Evolutionary conservation across 2,888 invertebrate genomes (phyloP).

Genomic region (Rhagonycha fulva): DNA sequence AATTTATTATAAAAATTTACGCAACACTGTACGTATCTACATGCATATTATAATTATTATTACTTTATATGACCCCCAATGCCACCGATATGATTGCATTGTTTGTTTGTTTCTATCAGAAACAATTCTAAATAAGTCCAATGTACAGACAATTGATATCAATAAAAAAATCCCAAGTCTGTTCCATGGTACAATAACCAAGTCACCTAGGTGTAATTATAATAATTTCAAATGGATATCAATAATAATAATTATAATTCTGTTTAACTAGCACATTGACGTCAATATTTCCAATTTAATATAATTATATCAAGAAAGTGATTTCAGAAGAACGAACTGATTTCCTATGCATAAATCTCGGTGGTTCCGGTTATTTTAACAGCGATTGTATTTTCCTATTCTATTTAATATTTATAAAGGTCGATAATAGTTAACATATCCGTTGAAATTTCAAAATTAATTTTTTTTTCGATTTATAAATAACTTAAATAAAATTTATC

Average conservation of each 20-base stretch:
- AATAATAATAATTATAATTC: not conserved
- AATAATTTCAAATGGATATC: not conserved
- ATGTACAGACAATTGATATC: not conserved
- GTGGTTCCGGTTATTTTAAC: not conserved
- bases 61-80: not conserved
- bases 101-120: not conserved
- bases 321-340: not conserved
- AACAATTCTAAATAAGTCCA: not conserved
- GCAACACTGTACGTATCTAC: not conserved
- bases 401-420: not conserved
- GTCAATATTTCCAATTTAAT: not conserved
- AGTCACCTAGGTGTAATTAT: not conserved
- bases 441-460: not conserved
- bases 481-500: not conserved
- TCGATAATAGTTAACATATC: not conserved
- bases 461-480: not conserved
- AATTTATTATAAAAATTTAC: not conserved
- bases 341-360: not conserved
- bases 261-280: not conserved
- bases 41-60: not conserved
- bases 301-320: not conserved
- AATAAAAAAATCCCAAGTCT: not conserved
- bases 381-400: not conserved
- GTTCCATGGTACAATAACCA: not conserved
- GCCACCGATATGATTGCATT: not conserved